phyloP scores from a whole-genome alignment of 1,140 invertebrate genomes.

The Monomorium pharaonis region DNA sequence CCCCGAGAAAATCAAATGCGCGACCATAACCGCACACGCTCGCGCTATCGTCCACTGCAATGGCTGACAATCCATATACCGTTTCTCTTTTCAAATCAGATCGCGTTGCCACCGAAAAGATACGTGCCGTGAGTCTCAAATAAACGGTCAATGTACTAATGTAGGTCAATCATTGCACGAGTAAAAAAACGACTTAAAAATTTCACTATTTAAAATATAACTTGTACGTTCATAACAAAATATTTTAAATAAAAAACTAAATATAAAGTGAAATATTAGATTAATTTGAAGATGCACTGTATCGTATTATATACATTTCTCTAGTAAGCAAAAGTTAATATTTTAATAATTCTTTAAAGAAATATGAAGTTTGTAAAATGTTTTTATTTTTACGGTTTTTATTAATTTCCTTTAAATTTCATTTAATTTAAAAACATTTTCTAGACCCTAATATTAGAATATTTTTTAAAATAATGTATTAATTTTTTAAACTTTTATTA shows the following conservation, averaged over 20 bases:
- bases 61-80: constrained; percentile 75
- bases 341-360: not conserved
- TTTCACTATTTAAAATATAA: not conserved
- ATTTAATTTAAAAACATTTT: not conserved
- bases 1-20: constrained; percentile 45
- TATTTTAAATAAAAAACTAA: not conserved
- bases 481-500: not conserved
- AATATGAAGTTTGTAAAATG: not conserved
- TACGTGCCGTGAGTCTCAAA: constrained; percentile 66
- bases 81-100: constrained; percentile 76
- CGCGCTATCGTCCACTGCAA: constrained; percentile 36
- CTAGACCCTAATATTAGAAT: not conserved
- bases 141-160: constrained; percentile 61
- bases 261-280: not conserved
- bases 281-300: not conserved
- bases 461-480: not conserved
- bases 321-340: not conserved
- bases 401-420: not conserved
- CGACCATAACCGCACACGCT: constrained; percentile 31
- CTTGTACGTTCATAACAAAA: not conserved
- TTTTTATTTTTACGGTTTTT: not conserved
- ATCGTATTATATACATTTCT: not conserved
- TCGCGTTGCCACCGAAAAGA: constrained; percentile 73
- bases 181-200: constrained; percentile 22
- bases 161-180: constrained; percentile 69